A percentile compares a stretch with the other conserved stretches of the same genome.
These are phyloP conservation scores for Lamproptera curius DNA, from an alignment of 2,888 invertebrate species.

Conservation along the genomic window DNA sequence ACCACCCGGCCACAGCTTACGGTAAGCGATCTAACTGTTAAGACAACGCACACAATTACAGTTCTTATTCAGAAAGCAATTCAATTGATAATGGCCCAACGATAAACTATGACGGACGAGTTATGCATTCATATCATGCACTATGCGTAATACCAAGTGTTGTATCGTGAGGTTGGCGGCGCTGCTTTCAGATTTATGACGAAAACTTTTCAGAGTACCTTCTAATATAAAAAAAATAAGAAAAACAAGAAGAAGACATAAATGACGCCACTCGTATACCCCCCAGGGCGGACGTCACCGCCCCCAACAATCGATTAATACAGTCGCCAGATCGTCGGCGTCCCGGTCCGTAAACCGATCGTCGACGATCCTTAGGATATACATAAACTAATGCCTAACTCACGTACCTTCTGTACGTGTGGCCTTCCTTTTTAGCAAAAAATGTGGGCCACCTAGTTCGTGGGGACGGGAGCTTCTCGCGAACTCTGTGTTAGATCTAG, in stretches of 20 bases:
- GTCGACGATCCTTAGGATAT: too few relatives aligned
- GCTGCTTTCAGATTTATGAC: not conserved
- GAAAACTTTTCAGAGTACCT: not conserved
- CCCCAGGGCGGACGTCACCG: too few relatives aligned
- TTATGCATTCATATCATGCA: conserved; percentile 21
- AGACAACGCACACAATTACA: conserved; percentile 30
- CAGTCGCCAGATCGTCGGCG: too few relatives aligned
- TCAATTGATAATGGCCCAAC: conserved; percentile 23
- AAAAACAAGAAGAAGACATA: not conserved
- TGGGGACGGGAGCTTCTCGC: too few relatives aligned
- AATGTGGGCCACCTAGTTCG: too few relatives aligned
- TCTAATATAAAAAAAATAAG: not conserved
- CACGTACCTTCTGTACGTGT: too few relatives aligned
- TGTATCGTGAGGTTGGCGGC: not conserved
- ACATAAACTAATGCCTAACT: too few relatives aligned
- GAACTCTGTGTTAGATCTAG: too few relatives aligned
- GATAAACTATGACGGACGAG: conserved; percentile 7
- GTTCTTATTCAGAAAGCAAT: conserved; percentile 29
- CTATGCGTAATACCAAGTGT: conserved; percentile 21
- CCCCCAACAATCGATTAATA: too few relatives aligned
- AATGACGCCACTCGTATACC: too few relatives aligned
- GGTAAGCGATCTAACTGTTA: conserved; percentile 27
- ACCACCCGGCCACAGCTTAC: conserved; percentile 24
- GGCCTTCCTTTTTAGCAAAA: too few relatives aligned
- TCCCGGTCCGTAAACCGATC: too few relatives aligned